phyloP scores from a whole-genome alignment of 2,888 invertebrate genomes.

The Amiota mariae region DNA sequence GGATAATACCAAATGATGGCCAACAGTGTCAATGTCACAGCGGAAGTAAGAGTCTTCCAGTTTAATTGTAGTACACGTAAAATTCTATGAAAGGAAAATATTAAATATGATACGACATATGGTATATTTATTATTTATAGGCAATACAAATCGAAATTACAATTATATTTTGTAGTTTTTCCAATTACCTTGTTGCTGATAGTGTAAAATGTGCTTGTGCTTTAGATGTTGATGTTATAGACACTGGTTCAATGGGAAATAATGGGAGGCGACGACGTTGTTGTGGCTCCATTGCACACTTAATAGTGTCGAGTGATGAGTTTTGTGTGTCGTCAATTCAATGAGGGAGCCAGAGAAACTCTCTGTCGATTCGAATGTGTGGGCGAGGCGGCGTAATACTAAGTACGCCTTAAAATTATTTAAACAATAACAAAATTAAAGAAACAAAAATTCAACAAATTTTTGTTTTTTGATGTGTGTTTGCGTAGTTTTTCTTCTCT shows the following conservation, averaged over 20 bases:
- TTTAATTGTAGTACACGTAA: slow-evolving; percentile 68
- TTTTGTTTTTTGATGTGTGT: not conserved
- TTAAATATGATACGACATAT: not conserved
- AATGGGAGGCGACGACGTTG: slow-evolving; percentile 55
- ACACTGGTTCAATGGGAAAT: slow-evolving; percentile 64
- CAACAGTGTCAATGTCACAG: slow-evolving; percentile 62
- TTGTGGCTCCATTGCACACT: slow-evolving; percentile 42
- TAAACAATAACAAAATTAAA: too few species aligned
- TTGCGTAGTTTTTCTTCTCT: slow-evolving; percentile 19
- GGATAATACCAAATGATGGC: slow-evolving; percentile 73
- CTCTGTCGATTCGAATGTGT: too few species aligned
- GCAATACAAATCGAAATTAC: too few species aligned
- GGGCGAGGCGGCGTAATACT: too few species aligned
- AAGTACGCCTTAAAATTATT: slow-evolving; percentile 1
- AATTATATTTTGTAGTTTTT: too few species aligned
- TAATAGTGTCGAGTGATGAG: too few species aligned
- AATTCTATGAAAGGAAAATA: slow-evolving; percentile 38
- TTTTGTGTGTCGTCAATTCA: too few species aligned
- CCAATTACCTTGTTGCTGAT: slow-evolving; percentile 55
- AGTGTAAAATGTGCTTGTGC: slow-evolving; percentile 48
- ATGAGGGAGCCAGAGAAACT: too few species aligned
- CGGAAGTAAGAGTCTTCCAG: slow-evolving; percentile 68
- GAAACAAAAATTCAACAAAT: too few species aligned
- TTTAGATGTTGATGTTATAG: slow-evolving; percentile 41
- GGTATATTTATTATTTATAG: too few species aligned